Percentiles rank a stretch among this genome's conserved stretches.
Conservation (phyloP, 2,888 invertebrate genomes). For the Spialia ferax region DNA sequence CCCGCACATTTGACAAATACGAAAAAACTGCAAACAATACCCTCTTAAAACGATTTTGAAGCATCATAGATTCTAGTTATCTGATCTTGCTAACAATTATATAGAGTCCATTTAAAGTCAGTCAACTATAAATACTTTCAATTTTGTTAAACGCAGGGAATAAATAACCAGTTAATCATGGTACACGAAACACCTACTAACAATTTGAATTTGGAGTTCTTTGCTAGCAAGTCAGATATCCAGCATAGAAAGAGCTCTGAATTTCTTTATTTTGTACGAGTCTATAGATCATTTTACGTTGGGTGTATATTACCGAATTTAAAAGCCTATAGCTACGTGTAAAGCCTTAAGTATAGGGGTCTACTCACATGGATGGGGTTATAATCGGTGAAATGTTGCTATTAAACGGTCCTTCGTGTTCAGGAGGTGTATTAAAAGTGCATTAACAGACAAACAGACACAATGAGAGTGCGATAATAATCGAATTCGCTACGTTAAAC, state of each 20-base stretch:
- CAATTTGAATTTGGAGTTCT: slow-evolving; percentile 3
- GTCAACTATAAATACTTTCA: slow-evolving; percentile 64
- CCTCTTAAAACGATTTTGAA: slow-evolving; percentile 50
- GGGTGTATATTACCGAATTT: not conserved
- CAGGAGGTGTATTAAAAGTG: slow-evolving; percentile 48
- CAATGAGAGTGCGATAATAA: slow-evolving; percentile 71
- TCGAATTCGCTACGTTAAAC: slow-evolving; percentile 61
- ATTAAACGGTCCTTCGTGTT: slow-evolving; percentile 25
- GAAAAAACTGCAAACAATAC: slow-evolving; percentile 15
- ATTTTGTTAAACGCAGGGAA: slow-evolving; percentile 46
- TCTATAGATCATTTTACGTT: not conserved
- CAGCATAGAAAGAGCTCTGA: not conserved
- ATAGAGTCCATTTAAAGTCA: slow-evolving; percentile 60
- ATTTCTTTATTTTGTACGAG: not conserved
- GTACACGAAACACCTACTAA: not conserved
- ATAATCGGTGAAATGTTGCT: slow-evolving; percentile 25
- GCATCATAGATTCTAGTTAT: slow-evolving; percentile 53
- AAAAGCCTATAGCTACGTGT: slow-evolving; percentile 1
- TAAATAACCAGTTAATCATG: slow-evolving; percentile 48
- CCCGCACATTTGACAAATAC: slow-evolving; percentile 14
- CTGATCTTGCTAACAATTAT: slow-evolving; percentile 53
- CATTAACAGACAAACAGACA: slow-evolving; percentile 64
- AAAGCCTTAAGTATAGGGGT: not conserved
- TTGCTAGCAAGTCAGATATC: not conserved
- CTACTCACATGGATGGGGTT: slow-evolving; percentile 19